Percentiles rank a stretch among this genome's conserved stretches.
phyloP scores from a whole-genome alignment of 2,888 invertebrate genomes.

The Sarcophaga variegata region DNA sequence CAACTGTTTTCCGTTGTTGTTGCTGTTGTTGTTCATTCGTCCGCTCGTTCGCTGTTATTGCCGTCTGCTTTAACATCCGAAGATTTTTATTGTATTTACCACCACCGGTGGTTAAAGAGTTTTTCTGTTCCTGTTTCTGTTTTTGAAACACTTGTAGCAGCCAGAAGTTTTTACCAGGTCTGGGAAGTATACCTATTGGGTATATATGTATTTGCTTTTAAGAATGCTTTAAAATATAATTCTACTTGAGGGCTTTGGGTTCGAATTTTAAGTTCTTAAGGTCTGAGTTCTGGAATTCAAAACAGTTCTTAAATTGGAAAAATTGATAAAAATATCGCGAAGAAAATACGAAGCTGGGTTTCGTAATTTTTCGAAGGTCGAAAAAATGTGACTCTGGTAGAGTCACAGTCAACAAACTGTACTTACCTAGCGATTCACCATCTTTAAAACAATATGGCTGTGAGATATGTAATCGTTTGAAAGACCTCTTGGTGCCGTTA shows the following conservation, averaged over 20 bases:
- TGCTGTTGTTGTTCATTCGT: constrained; percentile 13
- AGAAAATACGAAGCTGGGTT: no score
- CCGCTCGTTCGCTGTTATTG: constrained; percentile 8
- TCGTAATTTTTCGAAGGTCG: no score
- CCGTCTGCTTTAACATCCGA: neutral
- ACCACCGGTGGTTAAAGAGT: constrained; percentile 32
- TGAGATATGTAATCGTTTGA: no score
- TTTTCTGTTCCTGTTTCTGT: neutral
- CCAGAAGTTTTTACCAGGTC: constrained; percentile 10
- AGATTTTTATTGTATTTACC: constrained; percentile 3
- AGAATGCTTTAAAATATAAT: neutral
- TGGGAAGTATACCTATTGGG: constrained; percentile 10
- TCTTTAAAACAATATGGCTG: no score
- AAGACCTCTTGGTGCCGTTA: no score
- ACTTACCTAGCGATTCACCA: no score
- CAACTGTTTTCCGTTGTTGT: constrained; percentile 44
- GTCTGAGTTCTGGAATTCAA: no score
- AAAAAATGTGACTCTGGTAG: no score
- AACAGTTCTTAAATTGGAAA: no score
- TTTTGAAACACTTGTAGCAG: constrained; percentile 44
- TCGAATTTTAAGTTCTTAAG: no score
- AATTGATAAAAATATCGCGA: no score
- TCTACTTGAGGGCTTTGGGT: accelerated
- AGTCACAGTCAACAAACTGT: no score
- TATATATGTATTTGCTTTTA: neutral